Conservation (phyloP, 1,140 invertebrate species). For the Drosophila takahashii region DNA sequence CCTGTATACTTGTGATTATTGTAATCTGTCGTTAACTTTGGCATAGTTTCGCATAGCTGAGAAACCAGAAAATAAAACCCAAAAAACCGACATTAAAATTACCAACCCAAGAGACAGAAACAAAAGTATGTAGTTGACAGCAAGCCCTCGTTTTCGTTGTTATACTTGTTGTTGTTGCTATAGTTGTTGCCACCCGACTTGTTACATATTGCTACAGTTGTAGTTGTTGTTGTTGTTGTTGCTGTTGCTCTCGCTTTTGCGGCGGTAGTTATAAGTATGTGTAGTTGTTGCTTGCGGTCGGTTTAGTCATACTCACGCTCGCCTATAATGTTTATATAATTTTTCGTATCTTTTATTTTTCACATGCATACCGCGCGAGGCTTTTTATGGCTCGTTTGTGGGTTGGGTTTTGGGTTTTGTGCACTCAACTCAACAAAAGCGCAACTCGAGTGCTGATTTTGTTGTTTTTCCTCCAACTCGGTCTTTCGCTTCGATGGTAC, state of each 20-base stretch:
- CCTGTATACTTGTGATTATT: conserved; percentile 64
- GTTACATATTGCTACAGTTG: conserved; percentile 68
- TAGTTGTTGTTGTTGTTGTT: conserved; percentile 37
- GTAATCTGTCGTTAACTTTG: conserved; percentile 77
- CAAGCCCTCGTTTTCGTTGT: conserved; percentile 37
- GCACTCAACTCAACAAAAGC: conserved; percentile 31
- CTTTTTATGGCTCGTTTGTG: conserved; percentile 55
- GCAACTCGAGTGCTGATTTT: conserved; percentile 21
- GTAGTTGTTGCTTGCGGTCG: conserved; percentile 65
- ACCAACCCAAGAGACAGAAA: conserved; percentile 63
- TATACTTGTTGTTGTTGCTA: background rate
- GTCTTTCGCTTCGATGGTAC: conserved; percentile 11
- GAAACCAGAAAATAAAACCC: conserved; percentile 70
- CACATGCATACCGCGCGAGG: conserved; percentile 69
- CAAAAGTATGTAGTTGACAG: conserved; percentile 42
- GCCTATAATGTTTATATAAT: conserved; percentile 82
- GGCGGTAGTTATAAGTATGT: conserved; percentile 29
- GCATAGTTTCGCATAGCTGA: conserved; percentile 67
- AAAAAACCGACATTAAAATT: conserved; percentile 64
- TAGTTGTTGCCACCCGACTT: conserved; percentile 66
- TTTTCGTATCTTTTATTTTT: conserved; percentile 73
- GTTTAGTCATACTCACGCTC: conserved; percentile 75
- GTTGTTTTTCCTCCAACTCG: conserved; percentile 23
- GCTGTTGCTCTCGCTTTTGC: conserved; percentile 47
- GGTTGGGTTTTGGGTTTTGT: conserved; percentile 49